These are phyloP conservation scores for Trichoplax adhaerens DNA, from an alignment of 37 sponge, comb jelly and placozoan genomes.

Conservation along the genomic window DNA sequence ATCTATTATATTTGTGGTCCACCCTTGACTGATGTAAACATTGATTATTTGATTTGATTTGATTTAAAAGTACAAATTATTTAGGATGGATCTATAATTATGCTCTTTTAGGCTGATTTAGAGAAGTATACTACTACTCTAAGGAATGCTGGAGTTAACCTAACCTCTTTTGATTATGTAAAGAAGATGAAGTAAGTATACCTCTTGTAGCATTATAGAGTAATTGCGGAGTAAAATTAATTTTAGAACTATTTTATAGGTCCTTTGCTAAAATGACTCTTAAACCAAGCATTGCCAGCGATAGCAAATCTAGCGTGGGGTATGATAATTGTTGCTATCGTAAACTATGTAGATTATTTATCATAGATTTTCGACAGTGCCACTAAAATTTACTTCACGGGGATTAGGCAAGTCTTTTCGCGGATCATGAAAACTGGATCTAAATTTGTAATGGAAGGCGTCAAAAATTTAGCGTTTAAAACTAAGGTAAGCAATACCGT, in stretches of 20 bases:
- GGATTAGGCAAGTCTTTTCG: slow-evolving; percentile 28
- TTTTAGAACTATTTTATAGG: slow-evolving; percentile 4
- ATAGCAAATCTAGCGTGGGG: too few relatives aligned
- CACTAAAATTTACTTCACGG: too few relatives aligned
- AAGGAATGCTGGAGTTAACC: slow-evolving; percentile 39
- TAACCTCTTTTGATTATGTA: slow-evolving; percentile 37
- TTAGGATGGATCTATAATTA: not conserved
- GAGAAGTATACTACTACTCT: slow-evolving; percentile 32
- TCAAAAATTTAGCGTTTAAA: slow-evolving; percentile 71
- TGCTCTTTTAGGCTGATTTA: slow-evolving; percentile 31
- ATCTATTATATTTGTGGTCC: slow-evolving; percentile 71
- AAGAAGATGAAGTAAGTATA: slow-evolving; percentile 62
- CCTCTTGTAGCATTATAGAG: not conserved
- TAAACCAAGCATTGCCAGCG: slow-evolving; percentile 5
- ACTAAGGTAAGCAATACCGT: slow-evolving; percentile 30
- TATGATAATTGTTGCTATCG: too few relatives aligned
- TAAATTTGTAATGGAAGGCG: slow-evolving; percentile 85
- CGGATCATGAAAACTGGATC: slow-evolving; percentile 50
- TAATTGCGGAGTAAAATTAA: not conserved
- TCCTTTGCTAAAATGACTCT: slow-evolving; percentile 32
- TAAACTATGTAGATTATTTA: too few relatives aligned
- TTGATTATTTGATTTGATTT: not conserved
- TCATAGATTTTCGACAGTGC: too few relatives aligned
- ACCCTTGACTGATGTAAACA: slow-evolving; percentile 43
- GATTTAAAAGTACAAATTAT: not conserved